Percentiles rank a stretch among this genome's conserved stretches.
Conservation (phyloP, 1,140 invertebrate species). For the Drosophila biarmipes region DNA sequence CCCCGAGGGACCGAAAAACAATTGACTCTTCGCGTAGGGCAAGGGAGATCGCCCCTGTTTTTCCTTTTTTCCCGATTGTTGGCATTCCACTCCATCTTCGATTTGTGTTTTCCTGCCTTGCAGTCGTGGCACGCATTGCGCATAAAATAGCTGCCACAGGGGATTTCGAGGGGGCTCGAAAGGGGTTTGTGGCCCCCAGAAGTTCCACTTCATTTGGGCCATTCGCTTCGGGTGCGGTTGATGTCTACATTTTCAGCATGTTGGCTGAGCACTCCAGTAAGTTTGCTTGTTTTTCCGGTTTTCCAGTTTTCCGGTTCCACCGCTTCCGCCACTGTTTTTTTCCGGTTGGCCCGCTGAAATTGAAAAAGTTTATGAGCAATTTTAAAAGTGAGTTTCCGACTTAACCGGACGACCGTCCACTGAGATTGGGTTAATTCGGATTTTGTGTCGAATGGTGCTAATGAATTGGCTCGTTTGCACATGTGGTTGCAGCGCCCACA, state of each 20-base stretch:
- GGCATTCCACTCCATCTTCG: conserved; percentile 66
- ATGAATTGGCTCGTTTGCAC: conserved; percentile 73
- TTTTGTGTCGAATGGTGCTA: conserved; percentile 57
- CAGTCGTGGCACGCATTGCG: conserved; percentile 73
- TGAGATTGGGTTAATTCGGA: conserved; percentile 49
- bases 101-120: conserved; percentile 66
- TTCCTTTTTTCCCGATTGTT: conserved; percentile 28
- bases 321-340: conserved; percentile 35
- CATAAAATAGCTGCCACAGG: conserved; percentile 72
- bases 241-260: conserved; percentile 58
- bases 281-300: conserved; percentile 47
- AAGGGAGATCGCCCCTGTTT: conserved; percentile 23
- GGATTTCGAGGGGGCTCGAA: conserved; percentile 24
- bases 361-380: conserved; percentile 74
- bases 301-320: conserved; percentile 30
- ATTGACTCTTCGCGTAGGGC: conserved; percentile 58
- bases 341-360: conserved; percentile 38
- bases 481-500: conserved; percentile 17
- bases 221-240: conserved; percentile 40
- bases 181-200: conserved; percentile 12
- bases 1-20: conserved; percentile 51
- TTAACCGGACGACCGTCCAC: conserved; percentile 14
- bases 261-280: conserved; percentile 52
- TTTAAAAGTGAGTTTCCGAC: conserved; percentile 44
- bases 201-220: conserved; percentile 50